Evolutionary conservation across 1,140 invertebrate species (phyloP), one percentile per base, ranked within the genome.

Genomic region (Plectrocnemia conspersa): DNA sequence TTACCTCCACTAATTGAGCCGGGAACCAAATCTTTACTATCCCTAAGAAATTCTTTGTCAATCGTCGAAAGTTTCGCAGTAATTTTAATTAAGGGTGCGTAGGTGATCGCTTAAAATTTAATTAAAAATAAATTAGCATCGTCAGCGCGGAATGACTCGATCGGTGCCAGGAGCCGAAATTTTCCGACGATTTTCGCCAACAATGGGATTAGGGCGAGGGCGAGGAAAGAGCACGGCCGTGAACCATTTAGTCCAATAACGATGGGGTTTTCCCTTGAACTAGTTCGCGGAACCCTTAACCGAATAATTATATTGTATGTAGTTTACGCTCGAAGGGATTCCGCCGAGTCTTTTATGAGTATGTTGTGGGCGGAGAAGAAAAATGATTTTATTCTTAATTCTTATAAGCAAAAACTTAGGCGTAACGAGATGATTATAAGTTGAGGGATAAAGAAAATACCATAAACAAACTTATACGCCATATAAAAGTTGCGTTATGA

Each of bases 1-100:
- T n/a, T n/a, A n/a, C n/a, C n/a, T n/a, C n/a, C n/a, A n/a, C 21
- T 38, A 38, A 50, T 50, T 22, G 33, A 38, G 33, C 32, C 33
- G 13, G 21, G 25, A 42, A 23, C 21, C 40, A 42, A 42, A 42
- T 42, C 19, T 42, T 42, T 9, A 3, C 16, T n/a, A n/a, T n/a
- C n/a, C n/a, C n/a, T n/a, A 2, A 13, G 36, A 40, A 15, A 40
- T 18, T 40, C 21, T 18, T 13, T 33, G 9, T 15, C 3, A 2
- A 3, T 13, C 9, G 16, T 33, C 9, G 32, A 33, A 33, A 3
- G n/a, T 7, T 7, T 7, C n/a, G 16, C 16, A 33, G 9, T 9
- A 33, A 33, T 13, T 13, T 13, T 9, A 33, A 33, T 33, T 13
- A 33, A 13, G 16, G n/a, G n/a, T 2, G 16, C 32, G 16, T 13